Base-by-base conservation (phyloP, 1,140 invertebrate genomes). In the Macrosteles quadrilineatus region DNA sequence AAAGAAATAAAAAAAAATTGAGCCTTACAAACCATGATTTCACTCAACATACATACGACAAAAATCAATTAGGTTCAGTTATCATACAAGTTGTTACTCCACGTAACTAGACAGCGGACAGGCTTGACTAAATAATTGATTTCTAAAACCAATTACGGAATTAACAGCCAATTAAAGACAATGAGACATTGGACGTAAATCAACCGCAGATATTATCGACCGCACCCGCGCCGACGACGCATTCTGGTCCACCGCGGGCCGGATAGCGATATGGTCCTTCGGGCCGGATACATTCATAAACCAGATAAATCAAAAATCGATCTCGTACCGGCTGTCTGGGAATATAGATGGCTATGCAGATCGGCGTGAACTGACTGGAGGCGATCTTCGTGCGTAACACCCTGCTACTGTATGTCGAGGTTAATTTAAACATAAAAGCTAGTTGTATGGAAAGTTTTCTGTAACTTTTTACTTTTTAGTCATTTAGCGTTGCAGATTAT, bases 81-180 rank as follows among this genome's bases (percentile, higher is more conserved):
- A n/a, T n/a, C n/a, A 36, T 14, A 36, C 4, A 36, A 14, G 32
- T 36, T 36, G 32, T 36, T 14, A 36, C 32, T 6, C 32, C 32
- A n/a, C 32, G 32, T 36, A 36, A 14, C 32, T 14, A 36, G 14
- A 14, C 4, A 36, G 32, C 14, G 32, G 32, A 36, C 32, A 36
- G 32, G 47, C 6, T 4, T 50, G 47, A 50, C 47, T 19, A 21
- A 11, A 50, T 50, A 50, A 50, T 50, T 17, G 21, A 50, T 50
- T 50, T 50, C 14, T n/a, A 17, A n/a, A 17, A 50, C 47, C 21
- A 11, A 50, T 50, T 50, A 50, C 4, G 47, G 47, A 50, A 50
- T 50, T 50, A 50, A 50, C 47, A 50, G 47, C 47, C 47, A 50
- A 50, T 50, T 50, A 50, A 50, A 50, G 47, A 50, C 47, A 50